These are phyloP conservation scores for Orthonevra nobilis DNA, from an alignment of 2,888 invertebrate species.

Conservation along the genomic window DNA sequence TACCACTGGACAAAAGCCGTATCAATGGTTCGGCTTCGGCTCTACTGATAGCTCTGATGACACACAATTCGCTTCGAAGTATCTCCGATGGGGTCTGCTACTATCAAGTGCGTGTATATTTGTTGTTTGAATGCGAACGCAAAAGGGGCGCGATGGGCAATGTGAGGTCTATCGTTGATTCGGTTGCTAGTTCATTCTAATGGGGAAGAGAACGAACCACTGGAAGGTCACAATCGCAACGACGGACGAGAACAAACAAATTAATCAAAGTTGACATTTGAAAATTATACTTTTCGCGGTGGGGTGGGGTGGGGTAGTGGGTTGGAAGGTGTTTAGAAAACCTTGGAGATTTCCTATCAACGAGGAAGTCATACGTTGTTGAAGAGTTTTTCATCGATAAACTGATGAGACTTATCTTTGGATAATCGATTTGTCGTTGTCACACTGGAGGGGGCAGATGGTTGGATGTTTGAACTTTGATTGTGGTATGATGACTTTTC, in stretches of 20 bases:
- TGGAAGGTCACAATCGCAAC: slow-evolving; percentile 35
- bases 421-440: slow-evolving; percentile 52
- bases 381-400: slow-evolving; percentile 56
- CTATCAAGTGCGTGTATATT: no score
- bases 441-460: neutral
- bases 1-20: neutral
- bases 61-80: no score
- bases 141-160: no score
- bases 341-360: slow-evolving; percentile 41
- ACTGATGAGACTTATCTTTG: slow-evolving; percentile 49
- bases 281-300: slow-evolving; percentile 32
- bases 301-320: neutral
- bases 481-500: slow-evolving; percentile 11
- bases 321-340: neutral
- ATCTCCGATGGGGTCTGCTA: no score
- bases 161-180: neutral
- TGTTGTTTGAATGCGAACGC: no score
- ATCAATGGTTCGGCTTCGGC: no score
- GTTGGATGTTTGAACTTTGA: neutral
- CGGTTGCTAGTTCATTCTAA: slow-evolving; percentile 7
- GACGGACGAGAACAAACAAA: slow-evolving; percentile 47
- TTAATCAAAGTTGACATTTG: slow-evolving; percentile 69
- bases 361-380: slow-evolving; percentile 34
- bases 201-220: slow-evolving; percentile 25
- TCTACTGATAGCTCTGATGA: no score